A percentile compares a stretch with the other conserved stretches of the same genome.
Evolutionary conservation across 1,140 invertebrate species (phyloP).

Genomic region (Meteorus sp.): DNA sequence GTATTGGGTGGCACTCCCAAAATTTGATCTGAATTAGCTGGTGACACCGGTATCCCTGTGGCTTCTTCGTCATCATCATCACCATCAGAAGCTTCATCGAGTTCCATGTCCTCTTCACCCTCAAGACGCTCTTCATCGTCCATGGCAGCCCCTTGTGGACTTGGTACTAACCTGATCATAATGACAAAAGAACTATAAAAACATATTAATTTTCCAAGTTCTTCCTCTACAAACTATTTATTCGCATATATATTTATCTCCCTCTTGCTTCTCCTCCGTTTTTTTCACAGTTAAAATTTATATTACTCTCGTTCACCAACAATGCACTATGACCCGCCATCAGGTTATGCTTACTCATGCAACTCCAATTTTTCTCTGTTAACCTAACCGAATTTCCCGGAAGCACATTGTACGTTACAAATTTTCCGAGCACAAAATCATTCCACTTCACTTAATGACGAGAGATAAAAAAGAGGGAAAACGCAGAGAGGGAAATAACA

Average conservation of each 20-base stretch:
- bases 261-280: no score
- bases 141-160: constrained; percentile 46
- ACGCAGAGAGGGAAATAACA: no score
- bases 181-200: constrained; percentile 13
- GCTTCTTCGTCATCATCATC: constrained; percentile 57
- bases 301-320: no score
- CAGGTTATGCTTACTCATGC: constrained; percentile 22
- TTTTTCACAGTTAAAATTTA: no score
- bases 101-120: constrained; percentile 59
- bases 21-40: constrained; percentile 55
- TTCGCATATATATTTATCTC: no score
- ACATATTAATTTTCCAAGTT: no score
- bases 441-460: no score
- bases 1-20: constrained; percentile 46
- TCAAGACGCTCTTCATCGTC: constrained; percentile 58
- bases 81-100: constrained; percentile 56
- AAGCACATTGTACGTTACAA: neutral
- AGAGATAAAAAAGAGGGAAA: no score
- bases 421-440: no score
- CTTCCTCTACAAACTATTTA: no score
- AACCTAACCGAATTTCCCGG: neutral
- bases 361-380: constrained; percentile 6
- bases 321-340: no score
- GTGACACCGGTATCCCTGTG: constrained; percentile 52
- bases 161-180: constrained; percentile 30